Conservation (phyloP, 2,797 vertebrate species). For the Pogonophryne albipinna region DNA sequence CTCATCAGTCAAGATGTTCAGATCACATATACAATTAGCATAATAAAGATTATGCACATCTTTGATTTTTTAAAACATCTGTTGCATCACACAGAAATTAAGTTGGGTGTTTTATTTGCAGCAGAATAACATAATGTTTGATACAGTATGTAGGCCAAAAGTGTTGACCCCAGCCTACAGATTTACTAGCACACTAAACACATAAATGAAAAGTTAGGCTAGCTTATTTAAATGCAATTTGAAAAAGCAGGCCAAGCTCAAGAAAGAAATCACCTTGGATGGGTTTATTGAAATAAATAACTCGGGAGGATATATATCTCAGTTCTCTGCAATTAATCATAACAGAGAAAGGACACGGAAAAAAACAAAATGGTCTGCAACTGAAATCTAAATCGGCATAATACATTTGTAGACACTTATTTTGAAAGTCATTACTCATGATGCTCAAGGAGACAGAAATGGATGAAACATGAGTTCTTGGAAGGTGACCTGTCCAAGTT, state of each 20-base stretch:
- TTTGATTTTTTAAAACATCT: no score
- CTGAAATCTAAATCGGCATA: conserved; percentile 5
- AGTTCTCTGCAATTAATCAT: conserved; percentile 23
- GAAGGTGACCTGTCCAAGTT: conserved; percentile 3
- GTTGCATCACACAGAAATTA: background rate
- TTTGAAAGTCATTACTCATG: conserved; percentile 16
- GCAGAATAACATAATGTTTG: background rate
- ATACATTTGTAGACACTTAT: background rate
- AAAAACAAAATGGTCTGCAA: conserved; percentile 7
- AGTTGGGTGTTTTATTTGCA: background rate
- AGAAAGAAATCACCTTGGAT: background rate
- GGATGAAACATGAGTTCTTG: background rate
- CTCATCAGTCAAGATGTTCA: background rate
- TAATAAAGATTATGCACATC: background rate
- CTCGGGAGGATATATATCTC: background rate
- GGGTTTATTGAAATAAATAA: conserved; percentile 13
- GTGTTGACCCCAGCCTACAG: background rate
- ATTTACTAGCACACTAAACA: background rate
- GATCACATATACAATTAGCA: background rate
- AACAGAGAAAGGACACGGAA: background rate
- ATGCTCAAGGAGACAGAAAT: conserved; percentile 1
- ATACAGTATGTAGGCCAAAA: background rate
- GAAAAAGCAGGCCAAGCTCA: background rate
- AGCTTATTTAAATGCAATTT: background rate
- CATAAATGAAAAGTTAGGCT: background rate